A percentile compares a stretch with the other conserved stretches of the same genome.
Evolutionary conservation across 2,113 vertebrate genomes (phyloP).

Genomic region (Nematolebias whitei): DNA sequence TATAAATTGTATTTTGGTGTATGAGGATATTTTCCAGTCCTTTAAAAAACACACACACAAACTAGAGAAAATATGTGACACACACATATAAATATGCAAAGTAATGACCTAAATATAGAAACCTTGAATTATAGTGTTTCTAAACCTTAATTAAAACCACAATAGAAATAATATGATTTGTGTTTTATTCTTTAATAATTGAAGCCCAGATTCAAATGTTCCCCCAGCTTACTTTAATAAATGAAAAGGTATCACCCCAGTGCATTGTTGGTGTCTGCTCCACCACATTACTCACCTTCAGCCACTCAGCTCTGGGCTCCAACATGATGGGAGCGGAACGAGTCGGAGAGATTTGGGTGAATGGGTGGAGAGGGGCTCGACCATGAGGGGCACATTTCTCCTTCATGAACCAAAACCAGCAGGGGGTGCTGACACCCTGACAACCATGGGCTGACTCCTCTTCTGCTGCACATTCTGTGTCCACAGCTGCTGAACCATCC

Average conservation of each 20-base stretch:
- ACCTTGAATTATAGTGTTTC: too few species aligned
- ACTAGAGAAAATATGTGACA: too few species aligned
- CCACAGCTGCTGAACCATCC: constrained; percentile 19
- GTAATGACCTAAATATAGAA: too few species aligned
- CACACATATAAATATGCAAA: background rate
- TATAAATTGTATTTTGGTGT: too few species aligned
- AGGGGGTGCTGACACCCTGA: constrained; percentile 94
- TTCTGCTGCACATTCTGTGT: constrained; percentile 16
- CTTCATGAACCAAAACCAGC: constrained; percentile 81
- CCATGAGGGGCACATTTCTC: constrained; percentile 41
- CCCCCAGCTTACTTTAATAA: background rate
- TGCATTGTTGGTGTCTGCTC: background rate
- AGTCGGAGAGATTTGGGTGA: constrained; percentile 11
- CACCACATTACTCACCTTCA: background rate
- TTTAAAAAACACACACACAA: too few species aligned
- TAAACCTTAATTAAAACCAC: background rate
- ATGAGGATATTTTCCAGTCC: too few species aligned
- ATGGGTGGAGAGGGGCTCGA: constrained; percentile 19
- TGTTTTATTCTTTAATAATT: background rate
- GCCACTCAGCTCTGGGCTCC: background rate
- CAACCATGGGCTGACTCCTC: constrained; percentile 65
- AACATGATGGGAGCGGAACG: background rate
- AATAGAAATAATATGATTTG: background rate
- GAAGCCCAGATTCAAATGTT: background rate
- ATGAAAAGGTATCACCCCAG: background rate